Evolutionary conservation across 2,888 invertebrate genomes (phyloP), one percentile per base, ranked within the genome.

Genomic region (Sphaeridia pumilis): DNA sequence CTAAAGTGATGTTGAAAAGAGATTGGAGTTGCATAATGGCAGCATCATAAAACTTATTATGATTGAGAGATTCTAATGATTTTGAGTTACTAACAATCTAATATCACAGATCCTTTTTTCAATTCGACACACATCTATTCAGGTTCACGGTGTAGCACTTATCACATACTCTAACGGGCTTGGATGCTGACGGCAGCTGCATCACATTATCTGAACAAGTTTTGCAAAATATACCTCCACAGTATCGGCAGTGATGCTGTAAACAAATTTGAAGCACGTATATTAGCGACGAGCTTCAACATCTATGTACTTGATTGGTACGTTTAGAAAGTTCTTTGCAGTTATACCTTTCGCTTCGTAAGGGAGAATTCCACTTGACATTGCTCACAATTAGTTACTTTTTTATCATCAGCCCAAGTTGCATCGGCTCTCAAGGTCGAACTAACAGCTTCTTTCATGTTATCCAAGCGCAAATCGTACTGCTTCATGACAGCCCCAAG

Each of bases 121-220:
- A 49, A 21, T 49, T 49, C 5, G 49, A 43, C 36, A 77, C 74
- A 67, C 77, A 78, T 63, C 78, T 72, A 57, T 78, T 77, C 38
- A 81, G 73, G 46, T 82, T 71, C 52, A 76, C 67, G 50, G 77
- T 73, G 67, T 82, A 78, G 71, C 95, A 95, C 41, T 78, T 78
- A 74, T 94, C 90, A 73, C 95, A 97, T 14, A 95, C 94, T 44
- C 97, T 79, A 5, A 93, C 94, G 0, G 93, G 90, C 69, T 90
- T 90, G 17, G 80, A 75, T 59, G 83, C 79, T 7, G 81, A 77
- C 58, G 85, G 81, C 74, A 95, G 73, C 1, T 87, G 80, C 72
- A 87, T 84, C 1, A 83, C 81, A 70, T 93, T 92, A 70, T 93
- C 93, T 46, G 94, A 94, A 72, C 95, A 97, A 17, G 82, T 75